These are phyloP conservation scores for Balaeniceps rex DNA, from an alignment of 2,113 vertebrate species.

Conservation along the genomic window DNA sequence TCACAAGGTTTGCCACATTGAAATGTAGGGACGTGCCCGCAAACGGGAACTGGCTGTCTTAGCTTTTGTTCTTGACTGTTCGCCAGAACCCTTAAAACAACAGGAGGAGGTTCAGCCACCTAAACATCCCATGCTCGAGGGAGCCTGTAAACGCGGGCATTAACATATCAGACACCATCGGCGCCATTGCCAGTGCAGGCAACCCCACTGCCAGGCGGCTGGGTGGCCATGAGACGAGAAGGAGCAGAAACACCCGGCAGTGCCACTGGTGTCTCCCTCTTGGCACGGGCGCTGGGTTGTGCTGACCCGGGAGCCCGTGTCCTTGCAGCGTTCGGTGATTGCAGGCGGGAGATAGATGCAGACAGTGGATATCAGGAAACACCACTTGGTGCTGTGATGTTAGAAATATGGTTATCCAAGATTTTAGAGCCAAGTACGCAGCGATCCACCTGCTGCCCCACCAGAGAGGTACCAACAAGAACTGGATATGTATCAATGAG, in stretches of 20 bases:
- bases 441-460: not conserved
- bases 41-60: constrained; percentile 64
- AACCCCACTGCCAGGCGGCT: not conserved
- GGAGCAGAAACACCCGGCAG: not conserved
- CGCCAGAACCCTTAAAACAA: constrained; percentile 61
- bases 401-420: not conserved
- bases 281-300: not conserved
- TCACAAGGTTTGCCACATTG: constrained; percentile 45
- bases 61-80: constrained; percentile 59
- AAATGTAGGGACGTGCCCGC: constrained; percentile 57
- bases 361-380: not conserved
- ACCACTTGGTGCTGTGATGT: not conserved
- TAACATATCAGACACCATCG: not conserved
- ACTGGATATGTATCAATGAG: not conserved
- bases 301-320: not conserved
- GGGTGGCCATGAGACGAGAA: not conserved
- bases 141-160: not conserved
- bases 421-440: not conserved
- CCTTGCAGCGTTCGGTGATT: not conserved
- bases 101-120: constrained; percentile 39
- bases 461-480: not conserved
- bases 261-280: not conserved
- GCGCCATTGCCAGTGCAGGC: not conserved
- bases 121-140: not conserved
- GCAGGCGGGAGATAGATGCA: not conserved